Percentiles rank a stretch among this genome's conserved stretches.
These are phyloP conservation scores for Anarrhichthys ocellatus DNA, from an alignment of 2,113 vertebrate genomes.

Conservation along the genomic window DNA sequence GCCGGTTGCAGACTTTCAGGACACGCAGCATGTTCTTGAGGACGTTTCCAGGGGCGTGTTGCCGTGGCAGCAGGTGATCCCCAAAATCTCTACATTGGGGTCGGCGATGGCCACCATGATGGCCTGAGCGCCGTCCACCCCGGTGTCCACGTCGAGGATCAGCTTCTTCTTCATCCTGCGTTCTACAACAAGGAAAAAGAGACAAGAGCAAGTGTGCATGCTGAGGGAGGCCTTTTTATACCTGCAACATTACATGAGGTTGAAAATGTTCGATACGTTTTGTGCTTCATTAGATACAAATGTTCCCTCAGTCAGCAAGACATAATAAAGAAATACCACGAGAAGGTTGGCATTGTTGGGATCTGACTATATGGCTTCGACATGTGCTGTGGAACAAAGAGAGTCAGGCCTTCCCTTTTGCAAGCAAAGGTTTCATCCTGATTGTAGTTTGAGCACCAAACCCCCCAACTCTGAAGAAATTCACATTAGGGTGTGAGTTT, in stretches of 20 bases:
- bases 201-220: background rate
- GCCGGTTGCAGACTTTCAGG: slow-evolving; percentile 74
- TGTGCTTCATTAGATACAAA: background rate
- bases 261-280: background rate
- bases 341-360: too few relatives aligned
- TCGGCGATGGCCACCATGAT: slow-evolving; percentile 78
- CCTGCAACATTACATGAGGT: background rate
- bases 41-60: slow-evolving; percentile 80
- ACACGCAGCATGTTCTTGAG: slow-evolving; percentile 81
- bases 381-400: too few relatives aligned
- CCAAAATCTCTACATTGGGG: slow-evolving; percentile 76
- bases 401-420: too few relatives aligned
- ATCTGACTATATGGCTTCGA: too few relatives aligned
- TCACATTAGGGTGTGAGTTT: too few relatives aligned
- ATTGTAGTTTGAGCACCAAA: too few relatives aligned
- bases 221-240: background rate
- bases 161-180: slow-evolving; percentile 73
- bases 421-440: too few relatives aligned
- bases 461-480: too few relatives aligned
- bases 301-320: background rate
- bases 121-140: slow-evolving; percentile 82
- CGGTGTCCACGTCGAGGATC: slow-evolving; percentile 80
- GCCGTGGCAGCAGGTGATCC: slow-evolving; percentile 80
- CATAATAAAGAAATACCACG: background rate
- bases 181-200: background rate